Base-by-base conservation (phyloP, 2,113 vertebrate species). In the Delphinapterus leucas region DNA sequence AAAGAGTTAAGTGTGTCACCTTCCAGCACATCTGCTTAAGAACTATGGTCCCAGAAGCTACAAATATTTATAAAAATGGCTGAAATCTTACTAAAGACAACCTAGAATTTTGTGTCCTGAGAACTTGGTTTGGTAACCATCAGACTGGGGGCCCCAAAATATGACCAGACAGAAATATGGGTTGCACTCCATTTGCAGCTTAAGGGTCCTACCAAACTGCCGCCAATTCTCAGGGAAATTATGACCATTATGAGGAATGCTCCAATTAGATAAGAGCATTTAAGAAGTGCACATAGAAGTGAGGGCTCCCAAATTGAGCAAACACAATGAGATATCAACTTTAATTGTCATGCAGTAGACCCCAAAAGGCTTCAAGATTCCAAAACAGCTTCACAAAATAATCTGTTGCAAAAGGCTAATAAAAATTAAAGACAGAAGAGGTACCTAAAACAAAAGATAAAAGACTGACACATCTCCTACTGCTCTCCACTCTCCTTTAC, bases 71-170 rank as follows among this genome's bases (percentile, higher is more conserved):
- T 49, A 17, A 49, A 20, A 49, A 44, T 49, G 17, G 17, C 5
- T 33, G 74, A 17, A 77, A 53, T 53, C 47, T 53, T 33, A 53
- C 44, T 47, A 77, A 77, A 77, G 28, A n/a, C 74, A 77, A 21
- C 47, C 47, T 33, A 77, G 47, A 77, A 77, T 77, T 77, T 53
- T 77, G 47, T 53, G 74, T 53, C 74, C 74, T 33, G 5, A 77
- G 47, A 77, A 21, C 74, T 53, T 49, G 0, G 0, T 18, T 53
- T 77, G 17, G 2, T 33, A 33, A 20, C 10, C 9, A 77, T 58
- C 33, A 80, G 33, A 36, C 8, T 21, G 2, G 28, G 47, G 17
- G 74, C 74, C 47, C 31, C 44, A 77, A 77, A 77, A 77, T 21
- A 77, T n/a, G 47, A 77, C 47, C 31, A 77, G 31, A 53, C 28